phyloP scores from a whole-genome alignment of 2,888 invertebrate genomes.

The Helicoverpa assulta region DNA sequence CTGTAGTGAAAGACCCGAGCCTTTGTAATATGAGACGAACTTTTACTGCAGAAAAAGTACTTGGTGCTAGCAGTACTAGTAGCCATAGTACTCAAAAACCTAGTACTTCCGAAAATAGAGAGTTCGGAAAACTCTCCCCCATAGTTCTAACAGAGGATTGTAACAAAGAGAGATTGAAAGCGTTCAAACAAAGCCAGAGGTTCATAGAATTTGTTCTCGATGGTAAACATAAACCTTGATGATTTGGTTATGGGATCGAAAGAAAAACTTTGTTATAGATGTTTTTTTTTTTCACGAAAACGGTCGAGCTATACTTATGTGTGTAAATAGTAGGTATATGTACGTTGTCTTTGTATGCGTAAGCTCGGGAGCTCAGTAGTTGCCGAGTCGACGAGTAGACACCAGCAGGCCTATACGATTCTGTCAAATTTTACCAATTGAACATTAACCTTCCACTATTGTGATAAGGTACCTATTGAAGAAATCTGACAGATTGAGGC shows the following conservation, averaged over 20 bases:
- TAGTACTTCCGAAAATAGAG: neutral
- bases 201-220: slow-evolving; percentile 43
- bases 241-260: slow-evolving; percentile 30
- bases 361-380: no score
- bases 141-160: slow-evolving; percentile 66
- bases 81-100: neutral
- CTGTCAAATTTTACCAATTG: no score
- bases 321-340: no score
- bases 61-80: neutral
- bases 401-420: no score
- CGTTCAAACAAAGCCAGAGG: slow-evolving; percentile 25
- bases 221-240: slow-evolving; percentile 28
- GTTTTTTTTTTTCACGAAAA: no score
- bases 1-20: neutral
- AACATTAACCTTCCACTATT: no score
- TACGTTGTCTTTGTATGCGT: no score
- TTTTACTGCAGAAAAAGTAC: neutral
- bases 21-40: slow-evolving; percentile 10
- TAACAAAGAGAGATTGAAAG: slow-evolving; percentile 65
- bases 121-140: slow-evolving; percentile 39
- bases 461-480: no score
- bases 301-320: no score
- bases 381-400: no score
- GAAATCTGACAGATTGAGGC: no score
- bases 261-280: slow-evolving; percentile 35